A percentile compares a stretch with the other conserved stretches of the same genome.
These are phyloP conservation scores for Pantala flavescens DNA, from an alignment of 1,140 invertebrate genomes.

Conservation along the genomic window DNA sequence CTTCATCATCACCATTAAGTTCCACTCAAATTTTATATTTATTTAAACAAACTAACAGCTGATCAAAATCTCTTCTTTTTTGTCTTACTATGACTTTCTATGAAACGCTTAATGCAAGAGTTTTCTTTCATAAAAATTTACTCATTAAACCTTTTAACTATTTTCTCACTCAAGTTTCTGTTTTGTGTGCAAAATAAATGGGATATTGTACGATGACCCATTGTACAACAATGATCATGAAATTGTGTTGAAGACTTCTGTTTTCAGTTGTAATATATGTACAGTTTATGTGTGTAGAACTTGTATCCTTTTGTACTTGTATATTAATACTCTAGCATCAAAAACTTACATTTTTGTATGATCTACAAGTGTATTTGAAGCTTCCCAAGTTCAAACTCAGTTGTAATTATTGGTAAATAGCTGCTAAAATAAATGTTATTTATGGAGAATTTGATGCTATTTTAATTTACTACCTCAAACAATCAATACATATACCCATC, in stretches of 20 bases:
- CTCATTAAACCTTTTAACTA: not conserved
- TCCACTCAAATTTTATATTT: conserved; percentile 8
- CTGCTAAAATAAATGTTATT: conserved; percentile 15
- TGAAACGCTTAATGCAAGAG: conserved; percentile 9
- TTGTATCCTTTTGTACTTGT: conserved; percentile 14
- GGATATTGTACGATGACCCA: not conserved
- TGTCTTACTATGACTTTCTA: conserved; percentile 8
- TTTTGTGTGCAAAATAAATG: conserved; percentile 12
- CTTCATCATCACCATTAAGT: not conserved
- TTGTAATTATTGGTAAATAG: conserved; percentile 14
- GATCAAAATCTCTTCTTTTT: not conserved
- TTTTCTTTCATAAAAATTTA: not conserved
- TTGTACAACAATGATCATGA: conserved; percentile 11
- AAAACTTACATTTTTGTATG: conserved; percentile 16
- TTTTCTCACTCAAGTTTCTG: conserved; percentile 1
- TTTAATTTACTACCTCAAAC: no score
- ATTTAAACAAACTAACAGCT: conserved; percentile 8
- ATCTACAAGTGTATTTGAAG: conserved; percentile 14
- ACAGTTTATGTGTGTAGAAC: conserved; percentile 13
- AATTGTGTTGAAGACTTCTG: conserved; percentile 1
- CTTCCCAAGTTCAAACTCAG: conserved; percentile 10
- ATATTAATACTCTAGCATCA: conserved; percentile 12
- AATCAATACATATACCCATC: no score
- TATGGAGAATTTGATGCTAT: not conserved
- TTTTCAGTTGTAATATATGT: conserved; percentile 16